Conservation (phyloP, 2,113 vertebrate genomes). For the Cryptoleucopteryx plumbea region DNA sequence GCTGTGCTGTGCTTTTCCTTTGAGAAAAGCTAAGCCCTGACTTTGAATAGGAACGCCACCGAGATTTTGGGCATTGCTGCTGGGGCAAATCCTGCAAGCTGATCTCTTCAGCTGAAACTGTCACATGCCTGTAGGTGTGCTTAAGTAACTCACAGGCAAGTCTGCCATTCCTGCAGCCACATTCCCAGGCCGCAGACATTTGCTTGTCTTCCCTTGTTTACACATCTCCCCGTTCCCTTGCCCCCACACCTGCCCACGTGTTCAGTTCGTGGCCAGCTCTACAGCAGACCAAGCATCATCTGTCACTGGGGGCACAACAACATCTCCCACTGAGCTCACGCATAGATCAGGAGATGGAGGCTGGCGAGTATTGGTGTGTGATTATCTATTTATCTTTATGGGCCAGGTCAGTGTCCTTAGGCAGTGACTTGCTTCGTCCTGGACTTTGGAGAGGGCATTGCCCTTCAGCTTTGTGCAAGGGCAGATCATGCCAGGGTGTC, state of each 20-base stretch:
- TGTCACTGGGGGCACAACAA: not conserved
- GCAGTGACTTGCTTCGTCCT: not conserved
- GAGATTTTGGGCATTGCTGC: not conserved
- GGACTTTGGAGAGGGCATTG: not conserved
- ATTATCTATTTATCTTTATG: not conserved
- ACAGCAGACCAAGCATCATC: not conserved
- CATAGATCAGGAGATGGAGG: not conserved
- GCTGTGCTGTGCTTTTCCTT: not conserved
- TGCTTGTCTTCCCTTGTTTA: not conserved
- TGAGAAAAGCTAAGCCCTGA: not conserved
- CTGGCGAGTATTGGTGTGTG: accelerated
- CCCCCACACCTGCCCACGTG: accelerated
- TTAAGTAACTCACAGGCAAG: not conserved
- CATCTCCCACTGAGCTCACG: not conserved
- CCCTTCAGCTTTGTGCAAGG: not conserved
- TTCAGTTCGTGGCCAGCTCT: not conserved
- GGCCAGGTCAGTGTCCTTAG: not conserved
- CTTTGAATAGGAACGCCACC: not conserved
- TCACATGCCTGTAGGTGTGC: not conserved
- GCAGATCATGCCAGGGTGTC: not conserved
- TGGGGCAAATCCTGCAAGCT: not conserved
- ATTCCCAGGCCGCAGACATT: not conserved
- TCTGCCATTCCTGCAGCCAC: not conserved
- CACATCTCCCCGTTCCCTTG: not conserved
- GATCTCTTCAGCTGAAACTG: not conserved